Evolutionary conservation across 2,797 vertebrate genomes (phyloP), one percentile per base, ranked within the genome.

Genomic region (Toxotes lorentzi): DNA sequence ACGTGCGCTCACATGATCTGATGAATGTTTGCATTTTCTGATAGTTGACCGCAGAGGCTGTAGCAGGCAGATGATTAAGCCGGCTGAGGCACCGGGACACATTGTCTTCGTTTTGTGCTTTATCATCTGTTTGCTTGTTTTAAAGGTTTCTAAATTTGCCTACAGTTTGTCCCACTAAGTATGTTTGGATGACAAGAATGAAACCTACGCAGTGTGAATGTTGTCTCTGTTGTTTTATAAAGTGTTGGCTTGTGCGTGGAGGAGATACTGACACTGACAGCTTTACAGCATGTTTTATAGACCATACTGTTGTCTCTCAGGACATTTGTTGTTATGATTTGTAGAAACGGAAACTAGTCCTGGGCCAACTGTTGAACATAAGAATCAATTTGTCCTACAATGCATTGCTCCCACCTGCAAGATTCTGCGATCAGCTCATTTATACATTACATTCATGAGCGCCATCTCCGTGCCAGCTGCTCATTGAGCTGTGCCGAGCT

Each of bases 251-350:
- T 70, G 62, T 70, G 78, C 7, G 40, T 70, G 51, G 70, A 83
- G 80, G 71, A 76, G 86, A 89, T 62, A 51, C 63, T 70, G 73
- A 82, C 62, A 70, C 76, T 82, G 78, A 82, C 82, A 89, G 76
- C 73, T 88, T 89, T 86, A 82, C 88, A 84, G 80, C 80, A 75
- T 89, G 70, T 87, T 86, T 90, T 78, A 86, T 79, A 16, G 48
- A 79, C 73, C 87, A 86, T 86, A 79, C 78, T 90, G 68, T 86
- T 70, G 78, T 86, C 83, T 89, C 80, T 75, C 53, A 84, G 69
- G 81, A 88, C 79, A 86, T 87, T 89, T 86, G 72, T 78, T 83
- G 82, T 81, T 82, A 70, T 73, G 79, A 87, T 88, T 89, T 88
- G 61, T 81, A 50, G 76, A 84, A 83, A 83, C 27, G 72, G 60